Conservation (phyloP, 1,140 invertebrate species). For the Pseudoatta argentina region DNA sequence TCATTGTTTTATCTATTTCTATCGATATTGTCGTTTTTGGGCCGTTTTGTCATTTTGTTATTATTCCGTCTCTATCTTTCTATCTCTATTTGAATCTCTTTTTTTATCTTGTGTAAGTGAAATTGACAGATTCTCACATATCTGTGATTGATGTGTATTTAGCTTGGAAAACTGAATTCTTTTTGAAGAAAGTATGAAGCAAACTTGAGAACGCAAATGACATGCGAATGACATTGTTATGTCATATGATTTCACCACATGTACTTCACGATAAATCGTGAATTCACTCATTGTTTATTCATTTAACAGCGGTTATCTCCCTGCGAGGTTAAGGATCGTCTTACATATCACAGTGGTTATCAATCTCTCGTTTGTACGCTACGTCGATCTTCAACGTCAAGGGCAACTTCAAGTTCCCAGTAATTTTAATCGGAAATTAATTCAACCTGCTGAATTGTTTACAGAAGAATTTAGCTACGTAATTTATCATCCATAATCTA, state of each 20-base stretch:
- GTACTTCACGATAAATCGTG: slow-evolving; percentile 1
- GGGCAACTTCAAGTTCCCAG: not conserved
- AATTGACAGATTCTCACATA: not conserved
- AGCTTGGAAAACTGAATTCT: not conserved
- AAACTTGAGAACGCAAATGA: not conserved
- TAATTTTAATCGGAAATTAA: not conserved
- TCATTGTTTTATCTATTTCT: not conserved
- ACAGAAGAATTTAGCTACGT: not conserved
- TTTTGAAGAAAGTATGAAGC: not conserved
- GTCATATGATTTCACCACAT: slow-evolving; percentile 12
- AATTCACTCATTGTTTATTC: slow-evolving; percentile 35
- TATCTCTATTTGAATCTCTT: not conserved
- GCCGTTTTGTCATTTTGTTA: not conserved
- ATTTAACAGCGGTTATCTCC: slow-evolving; percentile 39
- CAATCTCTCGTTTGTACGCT: not conserved
- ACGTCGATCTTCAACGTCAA: not conserved
- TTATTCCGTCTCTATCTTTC: not conserved
- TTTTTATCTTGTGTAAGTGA: not conserved
- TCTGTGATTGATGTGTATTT: not conserved
- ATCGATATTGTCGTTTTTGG: not conserved
- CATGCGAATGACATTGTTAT: not conserved
- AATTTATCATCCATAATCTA: not conserved
- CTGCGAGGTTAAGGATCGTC: slow-evolving; percentile 27
- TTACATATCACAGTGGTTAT: slow-evolving; percentile 28
- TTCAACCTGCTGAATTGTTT: not conserved